A percentile compares a stretch with the other conserved stretches of the same genome.
phyloP scores from a whole-genome alignment of 2,888 invertebrate species.

The Sipha maydis region DNA sequence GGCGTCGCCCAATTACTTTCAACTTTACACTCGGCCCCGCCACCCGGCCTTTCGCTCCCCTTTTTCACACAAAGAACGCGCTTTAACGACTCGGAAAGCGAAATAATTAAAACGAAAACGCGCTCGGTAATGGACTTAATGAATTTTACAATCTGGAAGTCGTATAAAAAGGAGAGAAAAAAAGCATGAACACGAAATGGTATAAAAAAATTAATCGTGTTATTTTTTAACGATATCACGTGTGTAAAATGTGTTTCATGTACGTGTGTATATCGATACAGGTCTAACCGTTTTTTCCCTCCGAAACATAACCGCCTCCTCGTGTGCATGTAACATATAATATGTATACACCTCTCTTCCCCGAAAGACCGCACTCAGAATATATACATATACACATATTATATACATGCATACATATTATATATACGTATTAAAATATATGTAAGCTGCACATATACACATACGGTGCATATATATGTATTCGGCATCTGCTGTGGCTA shows the following conservation, averaged over 20 bases:
- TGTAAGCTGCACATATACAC: neutral
- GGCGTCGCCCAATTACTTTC: constrained; percentile 62
- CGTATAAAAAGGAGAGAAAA: constrained; percentile 11
- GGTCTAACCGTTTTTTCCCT: constrained; percentile 35
- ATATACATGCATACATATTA: neutral
- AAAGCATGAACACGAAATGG: constrained; percentile 12
- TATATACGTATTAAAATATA: neutral
- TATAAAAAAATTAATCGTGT: constrained; percentile 42
- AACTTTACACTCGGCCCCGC: constrained; percentile 57
- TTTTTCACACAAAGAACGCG: constrained; percentile 61
- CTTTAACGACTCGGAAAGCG: constrained; percentile 62
- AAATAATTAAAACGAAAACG: constrained; percentile 61
- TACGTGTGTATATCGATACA: constrained; percentile 30
- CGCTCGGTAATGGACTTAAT: constrained; percentile 59
- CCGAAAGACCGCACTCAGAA: neutral
- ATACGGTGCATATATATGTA: neutral
- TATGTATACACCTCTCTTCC: neutral
- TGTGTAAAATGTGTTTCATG: neutral
- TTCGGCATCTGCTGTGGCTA: constrained; percentile 32
- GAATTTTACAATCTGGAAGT: constrained; percentile 60
- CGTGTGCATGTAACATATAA: neutral
- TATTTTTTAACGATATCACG: constrained; percentile 52
- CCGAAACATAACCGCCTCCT: constrained; percentile 41
- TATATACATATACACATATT: neutral
- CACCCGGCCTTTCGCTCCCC: neutral